Conservation (phyloP, 2,888 invertebrate genomes). For the Epistrophella euchroma region DNA sequence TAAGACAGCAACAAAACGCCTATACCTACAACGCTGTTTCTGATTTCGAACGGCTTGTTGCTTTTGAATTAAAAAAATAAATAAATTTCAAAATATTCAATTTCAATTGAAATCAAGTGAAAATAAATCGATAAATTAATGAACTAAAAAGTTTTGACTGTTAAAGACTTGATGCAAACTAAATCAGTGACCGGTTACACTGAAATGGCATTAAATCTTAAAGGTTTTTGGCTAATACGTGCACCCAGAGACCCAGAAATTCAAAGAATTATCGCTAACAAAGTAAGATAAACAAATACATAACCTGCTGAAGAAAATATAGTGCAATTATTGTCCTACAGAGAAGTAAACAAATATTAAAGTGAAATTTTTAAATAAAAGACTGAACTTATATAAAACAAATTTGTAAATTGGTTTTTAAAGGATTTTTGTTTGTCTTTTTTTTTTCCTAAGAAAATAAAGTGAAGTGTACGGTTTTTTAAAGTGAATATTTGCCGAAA, state of each 20-base stretch:
- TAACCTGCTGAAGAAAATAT: slow-evolving; percentile 4
- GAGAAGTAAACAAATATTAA: background rate
- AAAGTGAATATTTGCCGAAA: slow-evolving; percentile 55
- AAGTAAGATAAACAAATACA: slow-evolving; percentile 41
- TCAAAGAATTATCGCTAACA: slow-evolving; percentile 16
- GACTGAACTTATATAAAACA: slow-evolving; percentile 56
- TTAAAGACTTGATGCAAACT: slow-evolving; percentile 21
- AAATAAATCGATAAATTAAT: slow-evolving; percentile 4
- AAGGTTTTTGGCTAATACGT: slow-evolving; percentile 67
- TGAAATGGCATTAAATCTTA: slow-evolving; percentile 64
- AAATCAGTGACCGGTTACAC: slow-evolving; percentile 35
- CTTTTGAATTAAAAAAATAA: slow-evolving; percentile 21
- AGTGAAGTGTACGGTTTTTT: slow-evolving; percentile 20
- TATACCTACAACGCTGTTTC: background rate
- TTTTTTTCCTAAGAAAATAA: background rate
- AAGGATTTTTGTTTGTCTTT: slow-evolving; percentile 1
- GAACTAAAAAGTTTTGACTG: slow-evolving; percentile 23
- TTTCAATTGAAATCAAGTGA: slow-evolving; percentile 49
- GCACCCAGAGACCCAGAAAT: slow-evolving; percentile 60
- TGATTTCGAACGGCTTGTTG: slow-evolving; percentile 42
- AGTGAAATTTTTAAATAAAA: slow-evolving; percentile 14
- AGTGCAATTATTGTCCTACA: slow-evolving; percentile 65
- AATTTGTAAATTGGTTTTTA: slow-evolving; percentile 10
- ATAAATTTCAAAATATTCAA: background rate
- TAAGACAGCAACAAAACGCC: too few species aligned